Percentiles rank a stretch among this genome's conserved stretches.
Evolutionary conservation across 2,888 invertebrate species (phyloP).

Genomic region (Apodemia hepburni): DNA sequence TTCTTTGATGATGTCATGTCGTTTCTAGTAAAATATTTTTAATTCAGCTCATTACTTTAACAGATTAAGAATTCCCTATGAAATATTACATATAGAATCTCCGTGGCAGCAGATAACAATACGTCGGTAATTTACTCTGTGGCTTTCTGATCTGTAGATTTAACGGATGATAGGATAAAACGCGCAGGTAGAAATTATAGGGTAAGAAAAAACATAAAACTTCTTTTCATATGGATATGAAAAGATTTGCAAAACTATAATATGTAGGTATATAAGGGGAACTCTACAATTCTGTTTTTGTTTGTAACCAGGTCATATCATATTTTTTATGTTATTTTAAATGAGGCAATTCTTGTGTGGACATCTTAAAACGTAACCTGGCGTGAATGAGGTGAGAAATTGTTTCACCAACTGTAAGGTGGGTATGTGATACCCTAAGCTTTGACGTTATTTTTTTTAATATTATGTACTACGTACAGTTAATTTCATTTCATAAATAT

Average conservation of each 20-base stretch:
- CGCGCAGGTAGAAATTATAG: slow-evolving; percentile 18
- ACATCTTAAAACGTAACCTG: too few species aligned
- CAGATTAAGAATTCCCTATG: slow-evolving; percentile 11
- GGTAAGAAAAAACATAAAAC: slow-evolving; percentile 24
- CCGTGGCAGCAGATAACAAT: slow-evolving; percentile 13
- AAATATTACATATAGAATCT: slow-evolving; percentile 16
- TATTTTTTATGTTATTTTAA: too few species aligned
- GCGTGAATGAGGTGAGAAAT: too few species aligned
- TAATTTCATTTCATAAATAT: too few species aligned
- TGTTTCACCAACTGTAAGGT: too few species aligned
- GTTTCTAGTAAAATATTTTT: slow-evolving; percentile 25
- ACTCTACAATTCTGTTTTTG: too few species aligned
- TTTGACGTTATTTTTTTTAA: too few species aligned
- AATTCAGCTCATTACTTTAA: slow-evolving; percentile 4
- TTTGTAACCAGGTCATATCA: too few species aligned
- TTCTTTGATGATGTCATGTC: not conserved
- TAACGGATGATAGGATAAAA: slow-evolving; percentile 17
- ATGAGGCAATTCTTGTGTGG: too few species aligned
- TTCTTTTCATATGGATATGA: slow-evolving; percentile 15
- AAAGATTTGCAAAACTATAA: slow-evolving; percentile 7
- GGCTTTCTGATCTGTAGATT: slow-evolving; percentile 23
- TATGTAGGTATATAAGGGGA: too few species aligned
- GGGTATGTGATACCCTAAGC: too few species aligned
- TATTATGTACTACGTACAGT: too few species aligned
- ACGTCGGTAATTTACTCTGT: slow-evolving; percentile 21